Percentiles rank a stretch among this genome's conserved stretches.
Evolutionary conservation across 2,113 vertebrate species (phyloP).

Genomic region (Chrysemys picta): DNA sequence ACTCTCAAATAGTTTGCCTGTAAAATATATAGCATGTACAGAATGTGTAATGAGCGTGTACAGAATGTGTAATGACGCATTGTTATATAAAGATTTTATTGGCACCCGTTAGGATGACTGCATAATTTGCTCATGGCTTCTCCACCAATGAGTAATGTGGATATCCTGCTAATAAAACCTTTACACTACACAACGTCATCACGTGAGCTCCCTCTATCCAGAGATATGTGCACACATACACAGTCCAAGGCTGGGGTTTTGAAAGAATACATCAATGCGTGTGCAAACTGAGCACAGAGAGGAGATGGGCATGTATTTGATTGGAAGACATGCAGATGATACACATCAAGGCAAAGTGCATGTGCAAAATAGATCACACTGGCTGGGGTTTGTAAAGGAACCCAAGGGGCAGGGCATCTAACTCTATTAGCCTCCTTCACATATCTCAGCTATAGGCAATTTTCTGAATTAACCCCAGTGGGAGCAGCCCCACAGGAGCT

Average conservation of each 20-base stretch:
- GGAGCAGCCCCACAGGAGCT: too few relatives aligned
- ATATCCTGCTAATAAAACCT: background rate
- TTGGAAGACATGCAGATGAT: background rate
- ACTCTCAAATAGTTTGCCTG: fast-evolving
- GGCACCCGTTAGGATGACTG: background rate
- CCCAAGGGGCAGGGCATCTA: background rate
- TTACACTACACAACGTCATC: background rate
- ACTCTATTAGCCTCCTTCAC: background rate
- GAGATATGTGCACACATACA: background rate
- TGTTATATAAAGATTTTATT: background rate
- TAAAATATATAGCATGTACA: fast-evolving
- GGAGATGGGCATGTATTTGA: background rate
- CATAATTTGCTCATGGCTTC: background rate
- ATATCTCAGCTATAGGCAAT: too few relatives aligned
- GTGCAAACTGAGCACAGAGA: background rate
- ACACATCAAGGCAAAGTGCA: background rate
- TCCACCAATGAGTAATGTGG: background rate
- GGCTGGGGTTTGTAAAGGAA: background rate
- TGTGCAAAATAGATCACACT: too few relatives aligned
- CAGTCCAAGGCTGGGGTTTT: background rate
- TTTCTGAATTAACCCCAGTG: too few relatives aligned
- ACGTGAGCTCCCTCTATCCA: background rate
- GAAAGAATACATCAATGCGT: background rate
- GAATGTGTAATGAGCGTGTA: fast-evolving
- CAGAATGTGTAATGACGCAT: fast-evolving